Evolutionary conservation across 2,113 vertebrate genomes (phyloP), one percentile per base, ranked within the genome.

Genomic region (Datnioides undecimradiatus): DNA sequence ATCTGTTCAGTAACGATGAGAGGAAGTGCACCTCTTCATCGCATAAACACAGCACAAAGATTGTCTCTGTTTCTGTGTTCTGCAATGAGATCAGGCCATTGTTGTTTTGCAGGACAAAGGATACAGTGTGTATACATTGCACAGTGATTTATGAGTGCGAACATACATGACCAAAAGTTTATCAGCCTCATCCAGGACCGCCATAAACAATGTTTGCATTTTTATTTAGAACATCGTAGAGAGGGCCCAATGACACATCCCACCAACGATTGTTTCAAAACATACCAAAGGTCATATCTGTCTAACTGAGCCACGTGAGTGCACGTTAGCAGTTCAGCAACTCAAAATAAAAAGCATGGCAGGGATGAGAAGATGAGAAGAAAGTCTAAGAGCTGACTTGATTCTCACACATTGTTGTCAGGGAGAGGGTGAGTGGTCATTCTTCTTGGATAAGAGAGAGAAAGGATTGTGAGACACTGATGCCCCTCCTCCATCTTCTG

Each of bases 71-170:
- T 76, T 55, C 33, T 70, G 9, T 43, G 25, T 72, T 45, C 33
- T 60, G 46, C 25, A 25, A 36, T 79, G 70, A 62, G 65, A 54
- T 81, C 65, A 65, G 73, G 9, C 51, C 62, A 80, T 87, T 90
- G 80, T 84, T 81, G 41, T 79, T 40, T 73, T 69, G 52, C 72
- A n/a, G 59, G 14, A 83, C 82, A 68, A 78, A 79, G 66, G 62
- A 90, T 62, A 40, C 73, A 62, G 45, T 27, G 9, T 90, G 88
- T 90, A 23, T 87, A 85, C 59, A 58, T 71, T 81, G 84, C 13
- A 49, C 41, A 25, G 46, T 77, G 76, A 90, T 85, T 84, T 70
- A 90, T 80, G 65, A n/a, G 17, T 71, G 54, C 63, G 49, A 62
- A 79, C 76, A 31, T 34, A 41, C 57, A 66, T 43, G 8, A 68